Percentiles rank a stretch among this genome's conserved stretches.
Evolutionary conservation across 2,888 invertebrate genomes (phyloP).

Genomic region (Phanerotoma sp.): DNA sequence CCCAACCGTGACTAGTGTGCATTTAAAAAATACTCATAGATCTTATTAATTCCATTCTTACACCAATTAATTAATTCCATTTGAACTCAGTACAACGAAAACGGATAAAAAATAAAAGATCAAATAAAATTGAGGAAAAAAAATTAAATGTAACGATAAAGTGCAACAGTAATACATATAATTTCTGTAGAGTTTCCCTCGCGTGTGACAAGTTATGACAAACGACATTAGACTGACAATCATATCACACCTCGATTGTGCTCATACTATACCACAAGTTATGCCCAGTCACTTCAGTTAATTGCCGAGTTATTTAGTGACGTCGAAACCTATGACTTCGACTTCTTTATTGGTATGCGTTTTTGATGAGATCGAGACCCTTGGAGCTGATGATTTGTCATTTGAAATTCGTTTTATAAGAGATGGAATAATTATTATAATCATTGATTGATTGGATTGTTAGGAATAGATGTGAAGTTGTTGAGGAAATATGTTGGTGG

Average conservation of each 20-base stretch:
- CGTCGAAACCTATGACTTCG: conserved; percentile 1
- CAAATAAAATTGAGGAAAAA: conserved; percentile 5
- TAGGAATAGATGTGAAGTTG: no score
- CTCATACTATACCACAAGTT: conserved; percentile 1
- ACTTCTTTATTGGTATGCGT: no score
- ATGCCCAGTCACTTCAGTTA: conserved; percentile 52
- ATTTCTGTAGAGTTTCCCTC: conserved; percentile 6
- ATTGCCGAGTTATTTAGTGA: conserved; percentile 40
- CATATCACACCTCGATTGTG: conserved; percentile 4
- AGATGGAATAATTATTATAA: no score
- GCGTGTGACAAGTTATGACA: conserved; percentile 21
- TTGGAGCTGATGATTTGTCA: no score
- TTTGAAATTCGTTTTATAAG: no score
- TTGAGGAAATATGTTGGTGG: no score
- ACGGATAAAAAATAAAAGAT: conserved; percentile 38
- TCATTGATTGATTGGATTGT: no score
- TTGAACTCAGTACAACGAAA: neutral
- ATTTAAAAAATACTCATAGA: neutral
- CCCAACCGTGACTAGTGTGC: conserved; percentile 9
- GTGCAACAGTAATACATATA: conserved; percentile 21
- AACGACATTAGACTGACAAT: conserved; percentile 3
- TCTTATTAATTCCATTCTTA: neutral
- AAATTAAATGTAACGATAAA: neutral
- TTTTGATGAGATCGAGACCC: no score
- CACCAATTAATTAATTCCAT: conserved; percentile 6